Base-by-base conservation (phyloP, 2,888 invertebrate species). In the Cephus sareptanus region DNA sequence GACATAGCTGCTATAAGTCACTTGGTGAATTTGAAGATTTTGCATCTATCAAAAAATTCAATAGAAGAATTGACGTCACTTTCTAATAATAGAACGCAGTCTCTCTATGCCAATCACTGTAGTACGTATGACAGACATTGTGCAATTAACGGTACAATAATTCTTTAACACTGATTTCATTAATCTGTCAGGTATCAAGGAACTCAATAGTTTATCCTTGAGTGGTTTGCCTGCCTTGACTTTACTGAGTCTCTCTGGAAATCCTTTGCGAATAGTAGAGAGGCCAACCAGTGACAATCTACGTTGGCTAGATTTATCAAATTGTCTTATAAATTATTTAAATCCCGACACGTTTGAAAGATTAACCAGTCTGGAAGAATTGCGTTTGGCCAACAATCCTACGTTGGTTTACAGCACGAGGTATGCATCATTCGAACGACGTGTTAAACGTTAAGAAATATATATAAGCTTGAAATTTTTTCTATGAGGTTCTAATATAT, bases 41-140 rank as follows among this genome's bases (percentile, higher is more conserved):
- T 96, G n/a, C 93, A 94, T 81, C 90, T 96, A n/a, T 94, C 95
- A 1, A 91, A 93, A 75, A 96, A 96, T 90, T 93, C 92, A 68
- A 91, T 96, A 70, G 89, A 86, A 69, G 92, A 92, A 69, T 92
- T 95, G 69, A 93, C 94, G 79, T 91, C 93, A n/a, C 89, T 96
- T 4, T 92, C 93, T 71, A 95, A 94, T 82, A 87, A 92, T 23
- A 93, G 94, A 0, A 89, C 96, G 34, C 93, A 93, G 85, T 93
- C 93, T 30, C 90, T 96, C 79, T 93, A 94, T 81, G 91, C 95
- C 77, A 93, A 94, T 79, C 91, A 94, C 82, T 95, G 95, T 87
- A 93, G 94, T 86, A 83, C 56, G 56, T 56, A 56, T 23, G 1
- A 56, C 56, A 23, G 9, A 56, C 23, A 23, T 23, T 9, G 23